Percentiles rank a stretch among this genome's conserved stretches.
phyloP scores from a whole-genome alignment of 1,140 invertebrate genomes.

The Papilio polytes region DNA sequence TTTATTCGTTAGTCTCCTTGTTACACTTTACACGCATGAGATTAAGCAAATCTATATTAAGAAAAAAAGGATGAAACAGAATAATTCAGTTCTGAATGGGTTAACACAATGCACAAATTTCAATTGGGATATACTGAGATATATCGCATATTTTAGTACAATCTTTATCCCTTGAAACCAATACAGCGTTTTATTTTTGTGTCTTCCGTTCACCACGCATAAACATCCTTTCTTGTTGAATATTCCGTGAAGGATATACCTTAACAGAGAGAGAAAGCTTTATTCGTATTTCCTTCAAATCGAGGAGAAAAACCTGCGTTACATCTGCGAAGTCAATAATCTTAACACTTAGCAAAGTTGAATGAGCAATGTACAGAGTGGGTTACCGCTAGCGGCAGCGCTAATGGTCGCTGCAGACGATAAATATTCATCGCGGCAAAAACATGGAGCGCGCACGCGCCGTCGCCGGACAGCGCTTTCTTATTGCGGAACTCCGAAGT shows the following conservation, averaged over 20 bases:
- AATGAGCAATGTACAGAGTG: constrained; percentile 27
- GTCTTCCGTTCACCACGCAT: not conserved
- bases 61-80: no score
- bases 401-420: constrained; percentile 73
- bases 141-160: no score
- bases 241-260: not conserved
- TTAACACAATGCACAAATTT: no score
- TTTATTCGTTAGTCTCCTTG: no score
- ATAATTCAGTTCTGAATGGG: no score
- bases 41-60: no score
- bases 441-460: constrained; percentile 75
- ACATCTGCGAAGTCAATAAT: constrained; percentile 7
- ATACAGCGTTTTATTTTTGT: not conserved
- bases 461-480: constrained; percentile 72
- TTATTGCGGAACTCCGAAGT: constrained; percentile 53
- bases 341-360: constrained; percentile 37
- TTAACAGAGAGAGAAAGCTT: not conserved
- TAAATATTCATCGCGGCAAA: constrained; percentile 82
- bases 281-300: not conserved
- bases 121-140: no score
- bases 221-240: not conserved
- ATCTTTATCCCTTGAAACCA: not conserved
- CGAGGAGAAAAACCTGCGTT: not conserved
- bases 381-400: constrained; percentile 50
- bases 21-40: no score